Conservation (phyloP, 2,888 invertebrate species). For the Serripes groenlandicus region DNA sequence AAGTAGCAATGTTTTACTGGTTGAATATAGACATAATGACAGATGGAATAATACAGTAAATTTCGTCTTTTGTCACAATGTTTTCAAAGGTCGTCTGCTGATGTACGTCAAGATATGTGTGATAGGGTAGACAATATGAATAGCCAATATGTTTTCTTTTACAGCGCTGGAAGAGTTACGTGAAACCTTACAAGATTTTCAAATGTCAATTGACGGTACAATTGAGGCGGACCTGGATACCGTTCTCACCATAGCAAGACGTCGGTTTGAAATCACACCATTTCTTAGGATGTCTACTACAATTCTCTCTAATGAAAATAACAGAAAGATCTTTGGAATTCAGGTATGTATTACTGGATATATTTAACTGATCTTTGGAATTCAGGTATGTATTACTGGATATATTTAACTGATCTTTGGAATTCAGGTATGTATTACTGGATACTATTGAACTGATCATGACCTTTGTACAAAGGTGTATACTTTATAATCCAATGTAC, state of each 20-base stretch:
- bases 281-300: constrained; percentile 35
- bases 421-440: constrained; percentile 19
- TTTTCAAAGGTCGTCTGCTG: background rate
- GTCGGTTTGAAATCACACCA: constrained; percentile 36
- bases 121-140: background rate
- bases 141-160: background rate
- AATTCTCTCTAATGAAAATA: background rate
- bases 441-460: too few species aligned
- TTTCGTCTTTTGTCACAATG: background rate
- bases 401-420: too few species aligned
- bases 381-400: constrained; percentile 22
- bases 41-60: too few species aligned
- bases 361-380: constrained; percentile 22
- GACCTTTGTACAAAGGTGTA: too few species aligned
- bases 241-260: constrained; percentile 4
- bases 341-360: constrained; percentile 20
- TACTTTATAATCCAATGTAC: too few species aligned
- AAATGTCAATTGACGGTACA: constrained; percentile 25
- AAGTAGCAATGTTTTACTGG: too few species aligned
- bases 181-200: constrained; percentile 19
- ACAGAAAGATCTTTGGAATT: constrained; percentile 19
- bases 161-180: constrained; percentile 38
- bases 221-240: background rate
- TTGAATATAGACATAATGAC: too few species aligned
- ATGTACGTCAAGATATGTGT: background rate